Base-by-base conservation (phyloP, 2,113 vertebrate species). In the Nannospalax galili region DNA sequence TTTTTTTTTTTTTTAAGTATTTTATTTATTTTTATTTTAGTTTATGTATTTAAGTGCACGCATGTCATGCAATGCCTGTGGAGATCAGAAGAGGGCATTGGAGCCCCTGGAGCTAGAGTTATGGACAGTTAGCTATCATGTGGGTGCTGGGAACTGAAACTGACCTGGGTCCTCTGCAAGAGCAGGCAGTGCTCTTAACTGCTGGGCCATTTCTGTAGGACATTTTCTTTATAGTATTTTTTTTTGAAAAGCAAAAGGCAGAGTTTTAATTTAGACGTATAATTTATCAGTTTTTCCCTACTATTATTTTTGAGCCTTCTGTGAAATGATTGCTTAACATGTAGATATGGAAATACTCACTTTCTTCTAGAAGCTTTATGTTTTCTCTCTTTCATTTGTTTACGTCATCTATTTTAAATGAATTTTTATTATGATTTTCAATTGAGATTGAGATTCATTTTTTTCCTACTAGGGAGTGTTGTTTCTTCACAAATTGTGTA, bases 211-310 rank as follows among this genome's bases (percentile, higher is more conserved):
- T 82, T 89, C 75, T 90, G 19, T 11, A 52, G 48, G 48, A 6
- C 48, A 6, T 52, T 11, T 7, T 7, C 48, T 73, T 69, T 73
- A 45, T 60, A 87, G 62, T 78, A 45, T 56, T 52, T 52, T 52
- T 52, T 52, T 97, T 85, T 82, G 35, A 82, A 91, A 60, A 86
- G 5, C 16, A 89, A 81, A 96, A 73, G n/a, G 45, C 42, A 92
- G 42, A 75, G 7, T 88, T 93, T 84, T 92, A 84, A 90, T 82
- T 93, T 62, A 93, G 62, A 95, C 35, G 30, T 78, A 77, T 1
- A 67, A 30, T n/a, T 70, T 67, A 81, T 72, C 17, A 60, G n/a
- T 45, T 74, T 77, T 84, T 45, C 35, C 24, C 40, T 7, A 24
- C 81, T 69, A 90, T 5, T 48, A 6, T 65, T 73, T 96, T 79